A percentile compares a stretch with the other conserved stretches of the same genome.
Evolutionary conservation across 2,113 vertebrate genomes (phyloP).

Genomic region (Chaenocephalus aceratus): DNA sequence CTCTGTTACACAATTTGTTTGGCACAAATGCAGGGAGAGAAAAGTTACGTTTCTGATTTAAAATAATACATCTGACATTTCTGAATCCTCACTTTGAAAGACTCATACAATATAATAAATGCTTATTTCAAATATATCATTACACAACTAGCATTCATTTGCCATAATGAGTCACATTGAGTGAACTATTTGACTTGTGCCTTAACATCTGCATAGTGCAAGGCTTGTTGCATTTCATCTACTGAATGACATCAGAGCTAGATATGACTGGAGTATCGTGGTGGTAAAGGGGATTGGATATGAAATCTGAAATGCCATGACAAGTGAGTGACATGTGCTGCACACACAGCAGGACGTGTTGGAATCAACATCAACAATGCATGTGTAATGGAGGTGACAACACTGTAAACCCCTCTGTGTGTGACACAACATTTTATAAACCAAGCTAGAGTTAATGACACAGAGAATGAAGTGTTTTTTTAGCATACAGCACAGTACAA

Average conservation of each 20-base stretch:
- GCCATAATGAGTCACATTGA: neutral
- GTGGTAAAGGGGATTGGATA: constrained; percentile 49
- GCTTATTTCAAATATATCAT: neutral
- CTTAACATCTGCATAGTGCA: constrained; percentile 7
- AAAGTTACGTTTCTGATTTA: no score
- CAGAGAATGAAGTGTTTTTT: constrained; percentile 29
- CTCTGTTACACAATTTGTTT: no score
- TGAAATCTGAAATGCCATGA: constrained; percentile 51
- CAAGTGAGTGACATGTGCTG: constrained; percentile 68
- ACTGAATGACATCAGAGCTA: constrained; percentile 12
- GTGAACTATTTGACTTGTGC: neutral
- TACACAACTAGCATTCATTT: neutral
- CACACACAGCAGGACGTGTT: constrained; percentile 51
- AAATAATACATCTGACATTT: neutral
- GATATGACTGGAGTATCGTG: constrained; percentile 38
- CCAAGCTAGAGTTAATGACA: constrained; percentile 47
- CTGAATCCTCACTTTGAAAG: neutral
- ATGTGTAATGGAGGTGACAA: constrained; percentile 23
- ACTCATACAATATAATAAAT: neutral
- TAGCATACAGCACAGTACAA: constrained; percentile 32
- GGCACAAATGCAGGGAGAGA: no score
- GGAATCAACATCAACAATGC: constrained; percentile 56
- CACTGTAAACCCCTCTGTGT: constrained; percentile 17
- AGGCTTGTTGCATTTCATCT: constrained; percentile 4
- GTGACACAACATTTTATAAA: constrained; percentile 53